phyloP scores from a whole-genome alignment of 1,140 invertebrate species.

The Daktulosphaira vitifoliae region DNA sequence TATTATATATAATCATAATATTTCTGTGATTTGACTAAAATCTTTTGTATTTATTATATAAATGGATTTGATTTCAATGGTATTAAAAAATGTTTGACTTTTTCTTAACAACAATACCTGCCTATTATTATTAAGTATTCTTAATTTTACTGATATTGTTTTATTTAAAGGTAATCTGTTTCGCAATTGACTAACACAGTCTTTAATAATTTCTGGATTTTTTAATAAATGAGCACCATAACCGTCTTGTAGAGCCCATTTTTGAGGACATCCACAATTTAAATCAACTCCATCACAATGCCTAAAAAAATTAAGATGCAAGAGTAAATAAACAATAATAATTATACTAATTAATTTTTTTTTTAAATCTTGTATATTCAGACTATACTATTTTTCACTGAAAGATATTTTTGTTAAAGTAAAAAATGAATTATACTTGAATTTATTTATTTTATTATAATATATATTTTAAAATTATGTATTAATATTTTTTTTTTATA shows the following conservation, averaged over 20 bases:
- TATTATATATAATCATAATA: too few relatives aligned
- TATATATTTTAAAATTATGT: too few relatives aligned
- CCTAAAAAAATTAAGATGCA: conserved; percentile 46
- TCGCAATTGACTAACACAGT: conserved; percentile 67
- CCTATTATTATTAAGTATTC: conserved; percentile 55
- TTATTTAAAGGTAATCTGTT: conserved; percentile 56
- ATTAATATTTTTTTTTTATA: too few relatives aligned
- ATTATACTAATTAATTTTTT: background rate
- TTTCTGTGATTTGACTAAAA: too few relatives aligned
- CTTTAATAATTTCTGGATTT: conserved; percentile 72
- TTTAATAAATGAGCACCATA: conserved; percentile 77
- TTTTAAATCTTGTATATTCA: background rate
- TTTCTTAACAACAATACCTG: too few relatives aligned
- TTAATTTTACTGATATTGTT: conserved; percentile 85
- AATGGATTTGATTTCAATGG: too few relatives aligned
- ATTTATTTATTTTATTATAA: too few relatives aligned
- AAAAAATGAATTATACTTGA: too few relatives aligned
- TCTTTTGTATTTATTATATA: too few relatives aligned
- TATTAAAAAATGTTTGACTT: too few relatives aligned
- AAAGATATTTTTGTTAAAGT: too few relatives aligned
- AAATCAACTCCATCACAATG: conserved; percentile 85
- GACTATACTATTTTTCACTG: conserved; percentile 18
- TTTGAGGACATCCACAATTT: conserved; percentile 95
- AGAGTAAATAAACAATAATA: too few relatives aligned
- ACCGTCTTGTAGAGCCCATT: conserved; percentile 85